Evolutionary conservation across 2,888 invertebrate genomes (phyloP), one percentile per base, ranked within the genome.

Genomic region (Charanyca ferruginea): DNA sequence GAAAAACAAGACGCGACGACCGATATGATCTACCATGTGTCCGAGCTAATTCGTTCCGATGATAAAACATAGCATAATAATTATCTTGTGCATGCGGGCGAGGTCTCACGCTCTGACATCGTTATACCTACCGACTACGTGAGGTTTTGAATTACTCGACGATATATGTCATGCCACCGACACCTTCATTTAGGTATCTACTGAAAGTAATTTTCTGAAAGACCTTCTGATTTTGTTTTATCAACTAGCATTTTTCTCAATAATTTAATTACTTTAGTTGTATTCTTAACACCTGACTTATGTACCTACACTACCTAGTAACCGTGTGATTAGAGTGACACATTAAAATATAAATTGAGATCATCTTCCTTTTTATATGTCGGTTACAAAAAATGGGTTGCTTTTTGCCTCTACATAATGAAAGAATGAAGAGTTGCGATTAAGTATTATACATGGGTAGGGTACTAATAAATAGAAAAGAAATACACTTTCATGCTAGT

Each of bases 31-130:
- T 78, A 54, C 47, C 66, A 74, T 71, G 76, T 76, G 77, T 80
- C 74, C 71, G 60, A 70, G 76, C 62, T 79, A 79, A 85, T 85
- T 84, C 72, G 76, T 83, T 85, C 77, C 69, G 72, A 82, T 82
- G 82, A 85, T 84, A 85, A 81, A 73, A 76, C 77, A 71, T 67
- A 66, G 74, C 68, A 79, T 66, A 66, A 68, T 77, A 66, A 79
- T 77, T 64, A 79, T 70, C 66, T n/a, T 73, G 66, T 54, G 49
- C 76, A 79, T 81, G 77, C 81, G 77, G 80, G 79, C 78, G 66
- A 79, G 62, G 72, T 66, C 68, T 79, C 74, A 76, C 70, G 73
- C 66, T 71, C 68, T 20, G 59, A 59, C 71, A 59, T 66, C 53
- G 44, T 48, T 41, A 32, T 69, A n/a, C n/a, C n/a, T n/a, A n/a